Conservation (phyloP, 2,888 invertebrate genomes). For the Pogonocherus hispidulus region DNA sequence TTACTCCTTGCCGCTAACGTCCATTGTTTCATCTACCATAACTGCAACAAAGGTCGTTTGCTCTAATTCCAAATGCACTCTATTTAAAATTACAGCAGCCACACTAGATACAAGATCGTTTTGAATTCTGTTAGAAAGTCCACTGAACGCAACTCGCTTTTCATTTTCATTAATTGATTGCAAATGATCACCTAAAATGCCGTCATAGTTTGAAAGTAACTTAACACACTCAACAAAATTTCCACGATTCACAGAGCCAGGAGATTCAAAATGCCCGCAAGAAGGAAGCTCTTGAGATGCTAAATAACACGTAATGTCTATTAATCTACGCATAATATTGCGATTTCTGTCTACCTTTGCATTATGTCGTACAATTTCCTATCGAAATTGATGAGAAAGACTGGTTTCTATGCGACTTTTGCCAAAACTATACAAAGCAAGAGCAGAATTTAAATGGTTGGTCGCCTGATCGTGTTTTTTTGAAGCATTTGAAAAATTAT, state of each 20-base stretch:
- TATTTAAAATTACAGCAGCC: too few relatives aligned
- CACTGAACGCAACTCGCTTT: too few relatives aligned
- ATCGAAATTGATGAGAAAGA: constrained; percentile 26
- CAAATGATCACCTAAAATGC: too few relatives aligned
- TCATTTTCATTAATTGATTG: too few relatives aligned
- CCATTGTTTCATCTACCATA: background rate
- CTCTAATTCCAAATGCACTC: too few relatives aligned
- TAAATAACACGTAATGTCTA: constrained; percentile 25
- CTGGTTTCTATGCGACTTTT: constrained; percentile 18
- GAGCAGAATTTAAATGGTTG: constrained; percentile 16
- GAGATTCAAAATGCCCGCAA: background rate
- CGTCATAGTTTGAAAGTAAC: too few relatives aligned
- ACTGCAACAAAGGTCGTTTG: too few relatives aligned
- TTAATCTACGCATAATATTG: constrained; percentile 28
- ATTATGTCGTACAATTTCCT: constrained; percentile 29
- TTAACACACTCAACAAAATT: too few relatives aligned
- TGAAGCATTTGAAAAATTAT: background rate
- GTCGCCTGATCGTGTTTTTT: constrained; percentile 30
- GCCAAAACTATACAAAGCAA: constrained; percentile 32
- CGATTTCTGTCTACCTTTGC: constrained; percentile 32
- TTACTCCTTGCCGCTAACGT: constrained; percentile 28
- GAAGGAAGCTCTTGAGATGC: constrained; percentile 7
- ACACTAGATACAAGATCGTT: too few relatives aligned
- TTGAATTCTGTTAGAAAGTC: too few relatives aligned
- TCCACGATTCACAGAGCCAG: background rate